Conservation (phyloP, 2,113 vertebrate species). For the Lethenteron camtschaticum region DNA sequence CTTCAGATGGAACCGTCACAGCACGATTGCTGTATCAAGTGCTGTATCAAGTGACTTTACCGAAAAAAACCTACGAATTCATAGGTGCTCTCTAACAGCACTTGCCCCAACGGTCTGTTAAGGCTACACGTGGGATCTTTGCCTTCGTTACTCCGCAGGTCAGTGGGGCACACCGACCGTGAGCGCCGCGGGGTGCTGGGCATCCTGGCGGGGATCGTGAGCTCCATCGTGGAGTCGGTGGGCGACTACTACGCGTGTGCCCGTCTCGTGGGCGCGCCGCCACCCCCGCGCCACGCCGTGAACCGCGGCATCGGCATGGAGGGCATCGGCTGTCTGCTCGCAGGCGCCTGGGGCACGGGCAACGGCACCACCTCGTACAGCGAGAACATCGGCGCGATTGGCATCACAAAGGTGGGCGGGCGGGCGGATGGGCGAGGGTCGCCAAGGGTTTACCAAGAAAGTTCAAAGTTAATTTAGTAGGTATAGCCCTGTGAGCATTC, state of each 20-base stretch:
- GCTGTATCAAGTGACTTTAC: too few species aligned
- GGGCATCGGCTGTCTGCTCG: constrained; percentile 67
- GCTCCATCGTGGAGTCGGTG: constrained; percentile 81
- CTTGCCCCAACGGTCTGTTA: too few species aligned
- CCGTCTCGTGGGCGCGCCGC: constrained; percentile 53
- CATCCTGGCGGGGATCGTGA: constrained; percentile 62
- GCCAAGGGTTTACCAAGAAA: too few species aligned
- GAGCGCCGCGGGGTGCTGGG: constrained; percentile 65
- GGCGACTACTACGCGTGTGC: constrained; percentile 87
- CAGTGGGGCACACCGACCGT: constrained; percentile 78
- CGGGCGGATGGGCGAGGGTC: too few species aligned
- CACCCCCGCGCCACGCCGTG: constrained; percentile 58
- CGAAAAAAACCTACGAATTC: too few species aligned
- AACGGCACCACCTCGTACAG: constrained; percentile 87
- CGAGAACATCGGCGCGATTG: constrained; percentile 65
- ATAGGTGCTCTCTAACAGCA: too few species aligned
- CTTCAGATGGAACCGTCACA: too few species aligned
- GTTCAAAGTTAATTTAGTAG: too few species aligned
- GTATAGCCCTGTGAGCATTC: too few species aligned
- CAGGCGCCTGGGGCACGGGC: constrained; percentile 73
- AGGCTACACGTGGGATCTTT: neutral
- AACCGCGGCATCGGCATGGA: constrained; percentile 71
- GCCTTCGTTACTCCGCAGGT: constrained; percentile 24
- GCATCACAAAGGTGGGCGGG: constrained; percentile 60
- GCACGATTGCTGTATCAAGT: too few species aligned